A percentile compares a stretch with the other conserved stretches of the same genome.
These are phyloP conservation scores for Kryphioiulus occultus DNA, from an alignment of 2,888 invertebrate species.

Conservation along the genomic window DNA sequence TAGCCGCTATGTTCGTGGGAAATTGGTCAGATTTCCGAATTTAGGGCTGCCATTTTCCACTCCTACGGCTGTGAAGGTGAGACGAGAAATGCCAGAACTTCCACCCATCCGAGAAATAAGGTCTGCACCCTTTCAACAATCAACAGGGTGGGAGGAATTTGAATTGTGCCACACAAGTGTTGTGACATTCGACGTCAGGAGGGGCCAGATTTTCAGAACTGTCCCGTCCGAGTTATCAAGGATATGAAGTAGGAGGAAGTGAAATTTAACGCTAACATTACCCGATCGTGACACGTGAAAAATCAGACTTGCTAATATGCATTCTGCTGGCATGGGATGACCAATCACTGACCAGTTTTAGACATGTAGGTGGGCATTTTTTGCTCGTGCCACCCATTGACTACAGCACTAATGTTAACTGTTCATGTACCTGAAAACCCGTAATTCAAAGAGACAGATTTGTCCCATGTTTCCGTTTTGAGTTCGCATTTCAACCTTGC, in stretches of 20 bases:
- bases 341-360: conserved; percentile 13
- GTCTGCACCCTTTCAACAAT: neutral
- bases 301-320: neutral
- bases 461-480: neutral
- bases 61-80: neutral
- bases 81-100: neutral
- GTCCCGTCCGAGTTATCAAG: conserved; percentile 4
- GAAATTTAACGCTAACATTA: neutral
- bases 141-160: conserved; percentile 11
- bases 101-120: neutral
- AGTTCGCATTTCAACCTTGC: neutral
- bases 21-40: neutral
- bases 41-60: conserved; percentile 15
- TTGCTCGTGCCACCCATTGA: conserved; percentile 9
- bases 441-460: neutral
- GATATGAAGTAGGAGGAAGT: neutral
- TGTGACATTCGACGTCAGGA: neutral
- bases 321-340: neutral
- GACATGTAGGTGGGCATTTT: neutral
- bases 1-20: conserved; percentile 1
- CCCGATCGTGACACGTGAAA: conserved; percentile 4
- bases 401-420: neutral
- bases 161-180: neutral
- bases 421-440: neutral
- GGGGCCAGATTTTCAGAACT: neutral